Percentiles rank a stretch among this genome's conserved stretches.
These are phyloP conservation scores for Drosophila truncata DNA, from an alignment of 1,140 invertebrate species.

Conservation along the genomic window DNA sequence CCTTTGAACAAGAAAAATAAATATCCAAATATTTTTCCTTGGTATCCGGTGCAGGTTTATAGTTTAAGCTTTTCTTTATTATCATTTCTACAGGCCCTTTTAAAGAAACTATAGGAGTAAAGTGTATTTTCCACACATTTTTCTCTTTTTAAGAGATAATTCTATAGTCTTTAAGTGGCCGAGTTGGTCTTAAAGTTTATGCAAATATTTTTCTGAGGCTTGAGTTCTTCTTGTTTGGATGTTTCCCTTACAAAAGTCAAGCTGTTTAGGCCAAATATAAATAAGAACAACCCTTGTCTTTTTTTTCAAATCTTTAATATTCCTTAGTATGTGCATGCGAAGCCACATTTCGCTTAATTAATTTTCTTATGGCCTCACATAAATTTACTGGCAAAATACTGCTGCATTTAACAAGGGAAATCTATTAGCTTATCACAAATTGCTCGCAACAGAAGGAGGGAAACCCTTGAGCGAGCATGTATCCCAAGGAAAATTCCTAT, in stretches of 20 bases:
- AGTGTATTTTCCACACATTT: background rate
- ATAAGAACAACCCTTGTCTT: background rate
- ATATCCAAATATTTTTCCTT: background rate
- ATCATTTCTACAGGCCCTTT: background rate
- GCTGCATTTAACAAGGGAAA: constrained; percentile 37
- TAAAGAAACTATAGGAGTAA: background rate
- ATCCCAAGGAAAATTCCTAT: constrained; percentile 5
- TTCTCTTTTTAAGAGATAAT: background rate
- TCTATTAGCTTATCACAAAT: constrained; percentile 55
- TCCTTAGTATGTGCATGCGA: background rate
- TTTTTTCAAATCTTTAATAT: background rate
- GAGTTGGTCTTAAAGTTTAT: background rate
- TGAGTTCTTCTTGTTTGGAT: background rate
- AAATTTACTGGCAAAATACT: constrained; percentile 27
- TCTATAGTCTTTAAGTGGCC: background rate
- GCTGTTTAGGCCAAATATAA: background rate
- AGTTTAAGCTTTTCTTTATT: background rate
- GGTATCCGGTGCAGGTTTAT: background rate
- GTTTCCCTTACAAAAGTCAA: background rate
- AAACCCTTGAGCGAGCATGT: constrained; percentile 3
- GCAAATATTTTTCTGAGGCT: background rate
- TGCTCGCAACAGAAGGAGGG: constrained; percentile 11
- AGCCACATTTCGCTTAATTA: constrained; percentile 18
- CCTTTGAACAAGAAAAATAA: constrained; percentile 9
- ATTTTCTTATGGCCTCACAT: constrained; percentile 24